phyloP scores from a whole-genome alignment of 2,888 invertebrate genomes.

The Eueremaeus valkanovi region DNA sequence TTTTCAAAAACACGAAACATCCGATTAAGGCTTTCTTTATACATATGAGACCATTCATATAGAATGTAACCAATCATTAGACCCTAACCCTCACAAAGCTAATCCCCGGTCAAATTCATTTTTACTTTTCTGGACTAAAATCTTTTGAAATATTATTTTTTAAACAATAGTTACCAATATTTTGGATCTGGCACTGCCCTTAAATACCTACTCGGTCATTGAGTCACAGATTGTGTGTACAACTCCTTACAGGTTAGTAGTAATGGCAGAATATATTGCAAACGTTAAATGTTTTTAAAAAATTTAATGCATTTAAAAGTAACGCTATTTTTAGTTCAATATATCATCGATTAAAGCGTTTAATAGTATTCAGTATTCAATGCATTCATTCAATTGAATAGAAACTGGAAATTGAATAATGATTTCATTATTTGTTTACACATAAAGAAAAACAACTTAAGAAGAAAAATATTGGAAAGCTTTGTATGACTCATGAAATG shows the following conservation, averaged over 20 bases:
- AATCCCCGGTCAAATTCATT: no score
- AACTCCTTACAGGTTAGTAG: no score
- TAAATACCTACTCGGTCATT: no score
- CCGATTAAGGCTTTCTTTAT: slow-evolving; percentile 6
- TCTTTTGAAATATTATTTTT: no score
- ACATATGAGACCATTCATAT: neutral
- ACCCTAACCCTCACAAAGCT: no score
- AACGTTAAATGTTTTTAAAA: no score
- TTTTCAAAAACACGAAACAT: slow-evolving; percentile 5
- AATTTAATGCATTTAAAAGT: neutral
- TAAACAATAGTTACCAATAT: no score
- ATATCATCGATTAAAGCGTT: slow-evolving; percentile 13
- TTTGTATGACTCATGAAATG: neutral
- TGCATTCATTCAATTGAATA: neutral
- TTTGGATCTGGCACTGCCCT: no score
- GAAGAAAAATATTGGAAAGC: neutral
- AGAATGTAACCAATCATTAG: no score
- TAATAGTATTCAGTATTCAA: slow-evolving; percentile 20
- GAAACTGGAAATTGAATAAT: neutral
- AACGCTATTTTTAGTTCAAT: slow-evolving; percentile 21
- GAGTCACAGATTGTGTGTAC: no score
- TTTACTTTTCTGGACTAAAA: no score
- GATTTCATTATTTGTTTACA: neutral
- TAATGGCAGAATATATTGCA: no score
- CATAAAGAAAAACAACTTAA: neutral